phyloP scores from a whole-genome alignment of 2,888 invertebrate species.

The Mythimna pallens region DNA sequence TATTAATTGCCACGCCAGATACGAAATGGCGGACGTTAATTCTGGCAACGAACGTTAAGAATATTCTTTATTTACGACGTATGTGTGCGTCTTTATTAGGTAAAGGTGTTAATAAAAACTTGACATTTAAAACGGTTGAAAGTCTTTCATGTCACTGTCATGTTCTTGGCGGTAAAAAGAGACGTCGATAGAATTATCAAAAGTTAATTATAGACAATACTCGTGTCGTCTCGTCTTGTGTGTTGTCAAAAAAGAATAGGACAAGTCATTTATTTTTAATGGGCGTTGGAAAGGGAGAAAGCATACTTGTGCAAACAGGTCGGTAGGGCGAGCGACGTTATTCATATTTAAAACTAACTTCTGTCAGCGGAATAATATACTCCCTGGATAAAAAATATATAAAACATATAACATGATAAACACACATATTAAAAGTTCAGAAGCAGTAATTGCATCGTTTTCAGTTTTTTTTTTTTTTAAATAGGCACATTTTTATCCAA shows the following conservation, averaged over 20 bases:
- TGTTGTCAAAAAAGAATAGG: conserved; percentile 33
- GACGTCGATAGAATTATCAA: conserved; percentile 32
- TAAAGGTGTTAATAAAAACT: conserved; percentile 31
- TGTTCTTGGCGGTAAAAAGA: conserved; percentile 23
- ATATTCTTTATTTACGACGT: conserved; percentile 30
- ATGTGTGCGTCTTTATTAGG: conserved; percentile 26
- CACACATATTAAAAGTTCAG: too few relatives aligned
- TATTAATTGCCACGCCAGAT: conserved; percentile 44
- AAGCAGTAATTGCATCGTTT: too few relatives aligned
- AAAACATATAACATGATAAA: too few relatives aligned
- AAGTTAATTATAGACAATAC: conserved; percentile 32
- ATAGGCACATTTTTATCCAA: too few relatives aligned
- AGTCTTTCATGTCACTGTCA: conserved; percentile 31
- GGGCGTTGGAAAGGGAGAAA: neutral
- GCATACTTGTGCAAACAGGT: neutral
- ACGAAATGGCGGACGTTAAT: conserved; percentile 35
- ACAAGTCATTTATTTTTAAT: conserved; percentile 17
- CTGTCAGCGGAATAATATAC: neutral
- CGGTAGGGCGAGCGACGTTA: neutral
- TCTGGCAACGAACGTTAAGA: conserved; percentile 35
- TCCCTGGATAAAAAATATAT: too few relatives aligned
- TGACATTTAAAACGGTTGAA: conserved; percentile 45
- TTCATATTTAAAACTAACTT: neutral
- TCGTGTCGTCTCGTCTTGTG: conserved; percentile 8
- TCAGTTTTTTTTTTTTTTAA: too few relatives aligned